These are phyloP conservation scores for Polydrusus pterygomalis DNA, from an alignment of 2,888 invertebrate species.

Conservation along the genomic window DNA sequence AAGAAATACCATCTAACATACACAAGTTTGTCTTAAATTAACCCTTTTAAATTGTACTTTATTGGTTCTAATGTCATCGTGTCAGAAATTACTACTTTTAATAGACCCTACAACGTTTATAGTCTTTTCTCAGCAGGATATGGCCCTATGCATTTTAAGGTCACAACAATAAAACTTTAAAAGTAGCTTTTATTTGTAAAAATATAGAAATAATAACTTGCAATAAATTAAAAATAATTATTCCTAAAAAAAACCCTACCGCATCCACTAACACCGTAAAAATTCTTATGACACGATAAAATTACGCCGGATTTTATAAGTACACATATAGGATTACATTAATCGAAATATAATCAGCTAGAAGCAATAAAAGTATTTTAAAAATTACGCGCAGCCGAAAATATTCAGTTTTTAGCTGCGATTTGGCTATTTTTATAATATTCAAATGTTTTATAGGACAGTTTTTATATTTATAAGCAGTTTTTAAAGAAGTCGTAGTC, in stretches of 20 bases:
- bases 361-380: conserved; percentile 32
- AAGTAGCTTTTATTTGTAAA: conserved; percentile 7
- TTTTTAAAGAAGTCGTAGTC: conserved; percentile 9
- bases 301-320: conserved; percentile 11
- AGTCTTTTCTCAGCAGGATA: too few relatives aligned
- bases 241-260: background rate
- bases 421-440: conserved; percentile 42
- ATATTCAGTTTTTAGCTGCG: conserved; percentile 56
- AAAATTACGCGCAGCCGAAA: conserved; percentile 51
- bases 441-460: conserved; percentile 26
- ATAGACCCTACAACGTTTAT: too few relatives aligned
- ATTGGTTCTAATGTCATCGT: too few relatives aligned
- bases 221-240: background rate
- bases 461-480: conserved; percentile 22
- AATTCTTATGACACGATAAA: conserved; percentile 6
- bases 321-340: conserved; percentile 36
- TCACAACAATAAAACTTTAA: too few relatives aligned
- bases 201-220: background rate
- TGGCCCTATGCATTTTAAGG: too few relatives aligned
- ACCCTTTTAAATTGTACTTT: too few relatives aligned
- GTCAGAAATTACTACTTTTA: too few relatives aligned
- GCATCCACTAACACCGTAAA: conserved; percentile 7
- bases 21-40: too few relatives aligned
- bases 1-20: too few relatives aligned
- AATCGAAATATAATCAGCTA: conserved; percentile 23